These are phyloP conservation scores for Brenthis ino DNA, from an alignment of 2,888 invertebrate species.

Conservation along the genomic window DNA sequence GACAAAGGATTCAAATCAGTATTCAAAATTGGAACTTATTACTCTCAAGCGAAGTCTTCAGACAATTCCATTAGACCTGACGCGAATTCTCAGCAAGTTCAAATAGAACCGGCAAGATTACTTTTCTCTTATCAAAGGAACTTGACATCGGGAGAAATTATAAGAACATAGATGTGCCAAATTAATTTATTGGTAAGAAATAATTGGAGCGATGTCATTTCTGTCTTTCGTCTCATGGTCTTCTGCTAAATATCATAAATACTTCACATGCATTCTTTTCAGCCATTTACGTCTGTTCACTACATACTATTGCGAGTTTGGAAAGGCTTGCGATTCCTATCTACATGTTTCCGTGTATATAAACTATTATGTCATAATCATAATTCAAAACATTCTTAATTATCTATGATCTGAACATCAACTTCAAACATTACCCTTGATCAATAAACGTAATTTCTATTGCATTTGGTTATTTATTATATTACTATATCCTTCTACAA, in stretches of 20 bases:
- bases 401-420: constrained; percentile 14
- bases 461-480: constrained; percentile 7
- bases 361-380: constrained; percentile 27
- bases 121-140: constrained; percentile 71
- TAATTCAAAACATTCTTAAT: constrained; percentile 29
- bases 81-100: constrained; percentile 76
- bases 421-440: constrained; percentile 9
- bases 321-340: constrained; percentile 15
- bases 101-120: constrained; percentile 74
- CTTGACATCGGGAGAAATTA: constrained; percentile 61
- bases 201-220: constrained; percentile 54
- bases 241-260: constrained; percentile 37
- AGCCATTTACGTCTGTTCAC: constrained; percentile 31
- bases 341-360: constrained; percentile 28
- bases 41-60: constrained; percentile 70
- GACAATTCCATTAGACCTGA: constrained; percentile 77
- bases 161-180: constrained; percentile 64
- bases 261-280: constrained; percentile 36
- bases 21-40: constrained; percentile 76
- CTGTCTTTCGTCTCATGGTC: constrained; percentile 44
- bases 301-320: constrained; percentile 17
- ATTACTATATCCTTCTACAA: neutral
- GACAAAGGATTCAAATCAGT: constrained; percentile 67
- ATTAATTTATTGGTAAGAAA: constrained; percentile 68
- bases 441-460: neutral